Evolutionary conservation across 1,140 invertebrate genomes (phyloP).

Genomic region (Bombus pyrosoma): DNA sequence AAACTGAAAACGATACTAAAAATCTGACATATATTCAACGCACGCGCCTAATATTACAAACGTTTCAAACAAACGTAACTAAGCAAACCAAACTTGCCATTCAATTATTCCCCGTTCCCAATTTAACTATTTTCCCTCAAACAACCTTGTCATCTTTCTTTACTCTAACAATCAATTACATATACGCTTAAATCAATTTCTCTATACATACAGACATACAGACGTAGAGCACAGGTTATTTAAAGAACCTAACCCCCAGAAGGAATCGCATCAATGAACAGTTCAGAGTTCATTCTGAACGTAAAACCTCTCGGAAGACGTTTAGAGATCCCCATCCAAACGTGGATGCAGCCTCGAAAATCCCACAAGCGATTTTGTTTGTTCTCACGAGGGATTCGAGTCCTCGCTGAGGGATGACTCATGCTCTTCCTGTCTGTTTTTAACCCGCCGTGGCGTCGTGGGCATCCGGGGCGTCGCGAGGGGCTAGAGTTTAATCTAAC

Average conservation of each 20-base stretch:
- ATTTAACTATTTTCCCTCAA: not conserved
- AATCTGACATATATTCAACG: not conserved
- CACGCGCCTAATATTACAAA: not conserved
- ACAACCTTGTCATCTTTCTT: not conserved
- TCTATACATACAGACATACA: not conserved
- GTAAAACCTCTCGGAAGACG: not conserved
- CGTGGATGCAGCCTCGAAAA: not conserved
- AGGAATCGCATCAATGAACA: not conserved
- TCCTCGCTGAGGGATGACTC: conserved; percentile 69
- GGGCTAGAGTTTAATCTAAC: conserved; percentile 78
- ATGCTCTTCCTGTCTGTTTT: conserved; percentile 78
- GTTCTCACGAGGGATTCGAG: conserved; percentile 54
- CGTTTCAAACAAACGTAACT: too few species aligned
- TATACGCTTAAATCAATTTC: not conserved
- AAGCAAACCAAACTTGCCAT: not conserved
- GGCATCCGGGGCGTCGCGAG: conserved; percentile 77
- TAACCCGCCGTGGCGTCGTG: conserved; percentile 77
- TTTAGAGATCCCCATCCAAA: not conserved
- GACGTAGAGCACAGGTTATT: too few species aligned
- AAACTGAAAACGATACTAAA: not conserved
- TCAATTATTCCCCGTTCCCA: not conserved
- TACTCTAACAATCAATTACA: not conserved
- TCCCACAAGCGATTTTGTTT: conserved; percentile 49
- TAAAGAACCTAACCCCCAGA: not conserved
- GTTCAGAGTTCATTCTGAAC: not conserved